phyloP scores from a whole-genome alignment of 1,140 invertebrate genomes.

The Muscidifurax raptorellus region DNA sequence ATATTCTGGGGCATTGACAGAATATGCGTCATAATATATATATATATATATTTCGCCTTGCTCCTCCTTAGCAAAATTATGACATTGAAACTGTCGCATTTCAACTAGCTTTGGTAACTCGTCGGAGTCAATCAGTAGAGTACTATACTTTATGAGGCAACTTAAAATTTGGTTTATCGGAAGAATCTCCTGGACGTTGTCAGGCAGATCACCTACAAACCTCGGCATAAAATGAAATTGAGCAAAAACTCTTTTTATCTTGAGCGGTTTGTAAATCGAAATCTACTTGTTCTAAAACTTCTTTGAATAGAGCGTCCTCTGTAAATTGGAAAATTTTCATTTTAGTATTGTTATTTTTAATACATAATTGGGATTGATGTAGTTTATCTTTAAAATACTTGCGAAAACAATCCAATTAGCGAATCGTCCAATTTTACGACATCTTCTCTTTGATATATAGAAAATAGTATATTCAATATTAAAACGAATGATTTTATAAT shows the following conservation, averaged over 20 bases:
- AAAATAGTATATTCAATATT: conserved; percentile 98
- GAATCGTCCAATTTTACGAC: conserved; percentile 95
- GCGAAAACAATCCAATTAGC: conserved; percentile 93
- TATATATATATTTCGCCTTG: too few species aligned
- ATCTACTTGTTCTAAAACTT: too few species aligned
- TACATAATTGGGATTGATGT: conserved; percentile 34
- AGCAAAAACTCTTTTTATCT: conserved; percentile 85
- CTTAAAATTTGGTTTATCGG: conserved; percentile 95
- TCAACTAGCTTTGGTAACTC: conserved; percentile 82
- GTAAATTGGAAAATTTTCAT: too few species aligned
- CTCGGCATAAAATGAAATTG: conserved; percentile 97
- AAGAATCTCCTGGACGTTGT: conserved; percentile 95
- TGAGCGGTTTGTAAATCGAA: conserved; percentile 83
- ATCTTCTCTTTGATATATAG: conserved; percentile 94
- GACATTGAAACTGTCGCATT: conserved; percentile 91
- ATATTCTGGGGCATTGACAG: too few species aligned
- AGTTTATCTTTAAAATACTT: conserved; percentile 69
- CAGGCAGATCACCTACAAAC: conserved; percentile 94
- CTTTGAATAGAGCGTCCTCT: too few species aligned
- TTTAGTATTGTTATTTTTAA: not conserved
- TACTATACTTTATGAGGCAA: conserved; percentile 88
- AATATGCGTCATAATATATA: too few species aligned
- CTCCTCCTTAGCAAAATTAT: conserved; percentile 92
- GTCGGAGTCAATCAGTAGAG: conserved; percentile 83
- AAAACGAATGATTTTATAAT: conserved; percentile 94